Base-by-base conservation (phyloP, 2,888 invertebrate species). In the Drosophila leonis region DNA sequence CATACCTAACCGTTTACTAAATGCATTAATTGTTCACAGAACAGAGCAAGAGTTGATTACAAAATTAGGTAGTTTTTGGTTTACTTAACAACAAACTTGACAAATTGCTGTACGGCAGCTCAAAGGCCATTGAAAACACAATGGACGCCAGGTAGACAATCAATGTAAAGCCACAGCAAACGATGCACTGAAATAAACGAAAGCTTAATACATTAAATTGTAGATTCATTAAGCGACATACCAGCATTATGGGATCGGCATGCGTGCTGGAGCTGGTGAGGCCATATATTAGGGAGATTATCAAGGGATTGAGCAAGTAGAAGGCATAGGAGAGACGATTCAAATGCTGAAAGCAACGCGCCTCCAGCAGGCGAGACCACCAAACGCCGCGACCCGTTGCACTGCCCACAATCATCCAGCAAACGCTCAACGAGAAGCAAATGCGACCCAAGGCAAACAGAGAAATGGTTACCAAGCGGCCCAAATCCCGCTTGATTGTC, bases 391-490 rank as follows among this genome's bases (percentile, higher is more conserved):
- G 93, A 15, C 94, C 94, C 2, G 94, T 94, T 42, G 93, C 93
- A 80, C 95, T 95, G 42, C 94, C 94, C 20, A 95, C 90, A 33
- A 94, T 90, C 75, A 95, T 88, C 95, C 95, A 95, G 37, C 94
- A 94, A 8, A 95, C 80, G 1, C 94, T 94, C 13, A 94, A 65
- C 1, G 94, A 94, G 93, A 95, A 95, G 3, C 93, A 80, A 0
- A 94, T 92, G 41, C 95, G 93, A 8, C 94, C 94, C 4, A 94
- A 66, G 0, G 94, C 94, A 61, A 94, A 93, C 62, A 95, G 93
- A 12, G 94, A 73, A 0, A 94, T 93, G 1, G 94, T 92, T 13
- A 92, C 80, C 9, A 94, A 59, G 1, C 93, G 87, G 0, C 94
- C 93, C 73, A 95, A 87, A 62, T 94, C 92, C 29, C 93, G 92